Evolutionary conservation across 2,888 invertebrate species (phyloP), one percentile per base, ranked within the genome.

Genomic region (Spatulosminthurus flaviceps): DNA sequence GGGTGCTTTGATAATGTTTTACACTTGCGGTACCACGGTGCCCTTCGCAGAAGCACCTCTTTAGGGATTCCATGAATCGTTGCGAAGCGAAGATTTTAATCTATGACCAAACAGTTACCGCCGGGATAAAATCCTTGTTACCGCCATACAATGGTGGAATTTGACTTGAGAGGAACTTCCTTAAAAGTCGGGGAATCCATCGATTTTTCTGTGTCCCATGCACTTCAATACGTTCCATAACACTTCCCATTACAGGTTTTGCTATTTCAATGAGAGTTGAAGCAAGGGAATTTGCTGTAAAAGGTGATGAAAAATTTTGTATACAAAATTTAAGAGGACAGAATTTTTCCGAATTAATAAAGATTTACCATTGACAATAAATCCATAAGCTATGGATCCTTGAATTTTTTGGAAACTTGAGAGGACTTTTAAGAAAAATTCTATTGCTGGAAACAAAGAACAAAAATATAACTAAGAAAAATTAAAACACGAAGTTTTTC

Each of bases 261-360:
- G 61, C 61, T 22, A 61, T 5, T 9, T 61, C n/a, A 19, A 61
- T n/a, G 11, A 61, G 61, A n/a, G 61, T 21, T 7, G 7, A 7
- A 7, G 61, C 61, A 7, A 61, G 11, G 11, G 61, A 19, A 61
- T 61, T 61, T 19, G n/a, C 61, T 61, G 61, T 7, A 22, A 61
- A 61, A 19, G n/a, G 5, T 13, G n/a, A 61, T 22, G n/a, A 61
- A 7, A 13, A 61, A 61, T 13, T n/a, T 9, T 21, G 7, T 61
- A 61, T 61, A 61, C 61, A 22, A 61, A 61, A 61, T 61, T 61
- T 61, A 61, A 19, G 61, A 19, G 13, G 19, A 7, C 61, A 61
- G n/a, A 13, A 61, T 61, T 61, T 7, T 13, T 7, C n/a, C 11
- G n/a, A 7, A 5, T n/a, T n/a, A 13, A 61, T 61, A 41, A 9